phyloP scores from a whole-genome alignment of 2,113 vertebrate species.

The Mohoua ochrocephala region DNA sequence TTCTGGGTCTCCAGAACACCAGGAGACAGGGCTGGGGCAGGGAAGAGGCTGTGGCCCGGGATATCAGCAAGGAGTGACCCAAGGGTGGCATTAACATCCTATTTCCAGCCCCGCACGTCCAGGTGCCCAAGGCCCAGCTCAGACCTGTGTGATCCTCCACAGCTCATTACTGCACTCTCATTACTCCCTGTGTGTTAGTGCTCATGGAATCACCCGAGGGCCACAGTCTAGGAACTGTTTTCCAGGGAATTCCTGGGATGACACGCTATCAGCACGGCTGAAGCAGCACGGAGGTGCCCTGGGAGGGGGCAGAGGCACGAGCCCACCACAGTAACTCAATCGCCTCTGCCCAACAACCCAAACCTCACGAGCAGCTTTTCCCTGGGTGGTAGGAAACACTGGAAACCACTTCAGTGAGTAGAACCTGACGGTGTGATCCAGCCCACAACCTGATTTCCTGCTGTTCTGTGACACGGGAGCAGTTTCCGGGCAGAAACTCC shows the following conservation, averaged over 20 bases:
- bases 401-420: background rate
- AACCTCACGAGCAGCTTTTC: accelerated
- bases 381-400: background rate
- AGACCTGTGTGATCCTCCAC: background rate
- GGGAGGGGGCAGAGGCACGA: background rate
- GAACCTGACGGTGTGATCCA: accelerated
- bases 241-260: background rate
- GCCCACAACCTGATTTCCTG: background rate
- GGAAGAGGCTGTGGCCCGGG: background rate
- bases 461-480: accelerated
- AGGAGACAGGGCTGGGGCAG: background rate
- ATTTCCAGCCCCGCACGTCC: background rate
- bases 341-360: background rate
- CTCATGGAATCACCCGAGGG: background rate
- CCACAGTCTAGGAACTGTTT: background rate
- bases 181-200: background rate
- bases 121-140: background rate
- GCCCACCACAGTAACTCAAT: background rate
- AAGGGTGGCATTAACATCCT: background rate
- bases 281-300: background rate
- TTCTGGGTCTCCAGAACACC: background rate
- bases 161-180: background rate
- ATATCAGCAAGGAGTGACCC: background rate
- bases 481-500: background rate
- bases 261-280: background rate